Base-by-base conservation (phyloP, 2,888 invertebrate genomes). In the Epicampocera succincta region DNA sequence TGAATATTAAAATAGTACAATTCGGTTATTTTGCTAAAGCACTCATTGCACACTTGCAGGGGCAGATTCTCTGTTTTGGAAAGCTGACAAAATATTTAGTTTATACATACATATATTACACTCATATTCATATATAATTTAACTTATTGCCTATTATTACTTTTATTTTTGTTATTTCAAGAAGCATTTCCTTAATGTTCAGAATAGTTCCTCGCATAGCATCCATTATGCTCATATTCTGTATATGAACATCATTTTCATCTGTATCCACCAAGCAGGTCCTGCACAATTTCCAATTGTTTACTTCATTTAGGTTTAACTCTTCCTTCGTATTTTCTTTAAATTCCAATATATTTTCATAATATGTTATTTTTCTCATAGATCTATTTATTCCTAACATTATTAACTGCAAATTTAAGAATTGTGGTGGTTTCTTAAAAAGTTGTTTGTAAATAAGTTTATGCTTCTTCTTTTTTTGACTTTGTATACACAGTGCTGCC, bases 281-380 rank as follows among this genome's bases (percentile, higher is more conserved):
- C 8, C 85, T 76, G 46, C 85, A 85, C 6, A 85, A 61, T 21
- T 83, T 33, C 84, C 83, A 83, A 19, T 84, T 77, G 38, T 85
- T 77, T 6, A 85, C 29, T 68, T 85, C 85, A 19, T 48, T 48
- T 6, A 56, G 40, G 8, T 65, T 50, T 25, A 85, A 73, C 11
- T 12, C 6, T 50, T 79, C 80, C 9, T 78, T 71, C 2, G 72
- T 73, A 46, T 68, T 80, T 58, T 79, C 58, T 61, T 85, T 84
- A 48, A 85, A 84, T 48, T 84, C 84, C 11, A 85, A 46, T 19
- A 85, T 76, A 81, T 84, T 84, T 72, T 85, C 85, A 63, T 84
- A 85, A 63, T 84, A 85, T 8, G 78, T 29, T 58, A 84, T 84
- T 84, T 84, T 84, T 8, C 78, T 72, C 85, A 85, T 84, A 2